Percentiles rank a stretch among this genome's conserved stretches.
Conservation (phyloP, 2,888 invertebrate species). For the Drosophila seclusa region DNA sequence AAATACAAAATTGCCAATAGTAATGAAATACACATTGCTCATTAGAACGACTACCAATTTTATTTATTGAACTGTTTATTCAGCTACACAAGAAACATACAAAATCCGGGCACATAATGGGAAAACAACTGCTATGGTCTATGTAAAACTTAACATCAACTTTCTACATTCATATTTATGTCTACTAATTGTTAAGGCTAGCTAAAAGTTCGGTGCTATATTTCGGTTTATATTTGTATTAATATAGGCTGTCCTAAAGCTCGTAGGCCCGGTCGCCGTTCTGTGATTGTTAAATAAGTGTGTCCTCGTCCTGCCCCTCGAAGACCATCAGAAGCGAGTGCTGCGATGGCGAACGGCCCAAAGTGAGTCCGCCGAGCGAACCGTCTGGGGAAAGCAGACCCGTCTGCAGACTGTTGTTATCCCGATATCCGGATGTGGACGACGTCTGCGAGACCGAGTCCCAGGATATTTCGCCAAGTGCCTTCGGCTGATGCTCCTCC, state of each 20-base stretch:
- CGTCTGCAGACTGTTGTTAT: conserved; percentile 87
- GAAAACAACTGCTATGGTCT: conserved; percentile 44
- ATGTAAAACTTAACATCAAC: conserved; percentile 60
- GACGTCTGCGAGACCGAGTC: conserved; percentile 94
- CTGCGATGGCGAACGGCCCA: conserved; percentile 90
- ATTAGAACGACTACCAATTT: conserved; percentile 49
- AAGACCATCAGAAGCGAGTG: conserved; percentile 91
- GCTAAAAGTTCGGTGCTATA: conserved; percentile 21
- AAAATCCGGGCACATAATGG: conserved; percentile 64
- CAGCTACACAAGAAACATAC: conserved; percentile 46
- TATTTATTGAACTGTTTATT: conserved; percentile 50
- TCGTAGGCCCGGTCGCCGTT: conserved; percentile 77
- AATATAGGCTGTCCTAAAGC: conserved; percentile 55
- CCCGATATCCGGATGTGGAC: conserved; percentile 93
- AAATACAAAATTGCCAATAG: background rate
- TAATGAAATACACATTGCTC: background rate
- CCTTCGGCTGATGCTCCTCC: conserved; percentile 74
- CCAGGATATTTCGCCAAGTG: conserved; percentile 89
- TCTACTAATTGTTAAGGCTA: conserved; percentile 31
- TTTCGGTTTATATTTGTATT: conserved; percentile 12
- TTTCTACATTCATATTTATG: conserved; percentile 2
- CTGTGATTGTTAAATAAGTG: conserved; percentile 89
- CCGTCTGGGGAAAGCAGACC: conserved; percentile 85
- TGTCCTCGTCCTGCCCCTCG: conserved; percentile 94
- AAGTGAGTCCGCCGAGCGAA: conserved; percentile 88